phyloP scores from a whole-genome alignment of 2,797 vertebrate genomes.

The Manis crassicaudata region DNA sequence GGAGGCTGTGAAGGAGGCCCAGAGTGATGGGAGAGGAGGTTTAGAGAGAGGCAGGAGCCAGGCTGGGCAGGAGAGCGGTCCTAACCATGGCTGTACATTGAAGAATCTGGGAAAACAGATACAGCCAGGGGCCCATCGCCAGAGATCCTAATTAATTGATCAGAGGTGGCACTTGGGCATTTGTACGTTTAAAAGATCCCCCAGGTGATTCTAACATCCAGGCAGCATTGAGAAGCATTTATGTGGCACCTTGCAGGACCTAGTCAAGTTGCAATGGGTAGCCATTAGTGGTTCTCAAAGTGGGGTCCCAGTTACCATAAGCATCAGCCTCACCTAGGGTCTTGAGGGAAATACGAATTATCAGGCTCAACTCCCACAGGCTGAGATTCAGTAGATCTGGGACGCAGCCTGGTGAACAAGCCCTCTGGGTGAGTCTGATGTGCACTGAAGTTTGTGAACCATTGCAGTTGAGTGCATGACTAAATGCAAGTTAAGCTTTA shows the following conservation, averaged over 20 bases:
- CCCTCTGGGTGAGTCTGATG: neutral
- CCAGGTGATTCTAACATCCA: neutral
- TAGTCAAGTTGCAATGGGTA: neutral
- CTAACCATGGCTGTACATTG: neutral
- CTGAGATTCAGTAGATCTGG: neutral
- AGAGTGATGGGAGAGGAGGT: neutral
- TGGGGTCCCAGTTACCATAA: neutral
- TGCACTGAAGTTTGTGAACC: neutral
- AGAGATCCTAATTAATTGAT: neutral
- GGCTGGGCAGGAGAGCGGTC: neutral
- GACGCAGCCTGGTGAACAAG: neutral
- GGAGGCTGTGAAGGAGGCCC: neutral
- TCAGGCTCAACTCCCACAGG: neutral
- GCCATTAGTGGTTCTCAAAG: neutral
- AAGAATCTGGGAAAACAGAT: neutral
- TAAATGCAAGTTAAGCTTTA: neutral
- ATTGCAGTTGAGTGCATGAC: neutral
- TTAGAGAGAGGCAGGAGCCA: neutral
- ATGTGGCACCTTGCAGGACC: neutral
- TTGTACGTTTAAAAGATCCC: neutral
- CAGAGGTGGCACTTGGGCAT: neutral
- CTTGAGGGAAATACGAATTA: neutral
- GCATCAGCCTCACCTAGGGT: neutral
- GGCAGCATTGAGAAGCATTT: neutral
- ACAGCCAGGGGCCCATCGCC: no score